Percentiles rank a stretch among this genome's conserved stretches.
phyloP scores from a whole-genome alignment of 2,888 invertebrate species.

The Diadegma fenestrale region DNA sequence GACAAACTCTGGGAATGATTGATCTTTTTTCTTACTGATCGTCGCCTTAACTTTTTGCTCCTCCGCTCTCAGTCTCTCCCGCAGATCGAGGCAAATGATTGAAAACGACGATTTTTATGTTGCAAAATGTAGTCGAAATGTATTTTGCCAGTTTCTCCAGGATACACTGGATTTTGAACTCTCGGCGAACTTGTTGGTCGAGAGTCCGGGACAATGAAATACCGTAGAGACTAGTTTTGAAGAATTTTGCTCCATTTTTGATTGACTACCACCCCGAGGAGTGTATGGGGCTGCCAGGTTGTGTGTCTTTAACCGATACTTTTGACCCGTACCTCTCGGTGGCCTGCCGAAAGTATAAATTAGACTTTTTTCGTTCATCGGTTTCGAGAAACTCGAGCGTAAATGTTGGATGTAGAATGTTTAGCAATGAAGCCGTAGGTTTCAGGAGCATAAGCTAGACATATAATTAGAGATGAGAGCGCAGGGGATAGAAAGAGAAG shows the following conservation, averaged over 20 bases:
- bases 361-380: conserved; percentile 69
- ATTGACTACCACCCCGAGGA: not conserved
- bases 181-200: not conserved
- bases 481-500: conserved; percentile 40
- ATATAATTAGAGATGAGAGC: conserved; percentile 80
- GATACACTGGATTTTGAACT: not conserved
- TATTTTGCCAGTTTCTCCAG: not conserved
- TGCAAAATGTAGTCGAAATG: not conserved
- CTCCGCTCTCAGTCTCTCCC: no score
- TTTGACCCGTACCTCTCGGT: conserved; percentile 2
- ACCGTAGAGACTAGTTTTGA: not conserved
- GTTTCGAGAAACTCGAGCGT: conserved; percentile 55
- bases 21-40: no score
- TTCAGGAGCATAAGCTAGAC: conserved; percentile 82
- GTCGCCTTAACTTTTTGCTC: no score
- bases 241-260: not conserved
- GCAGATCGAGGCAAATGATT: not conserved
- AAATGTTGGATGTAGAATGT: conserved; percentile 68
- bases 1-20: not conserved
- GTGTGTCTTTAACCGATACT: conserved; percentile 8
- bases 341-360: conserved; percentile 74
- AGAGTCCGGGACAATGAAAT: not conserved
- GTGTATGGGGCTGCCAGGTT: not conserved
- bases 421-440: conserved; percentile 82
- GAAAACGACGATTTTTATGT: not conserved